phyloP scores from a whole-genome alignment of 2,888 invertebrate genomes.

The Lacanobia wlatinum region DNA sequence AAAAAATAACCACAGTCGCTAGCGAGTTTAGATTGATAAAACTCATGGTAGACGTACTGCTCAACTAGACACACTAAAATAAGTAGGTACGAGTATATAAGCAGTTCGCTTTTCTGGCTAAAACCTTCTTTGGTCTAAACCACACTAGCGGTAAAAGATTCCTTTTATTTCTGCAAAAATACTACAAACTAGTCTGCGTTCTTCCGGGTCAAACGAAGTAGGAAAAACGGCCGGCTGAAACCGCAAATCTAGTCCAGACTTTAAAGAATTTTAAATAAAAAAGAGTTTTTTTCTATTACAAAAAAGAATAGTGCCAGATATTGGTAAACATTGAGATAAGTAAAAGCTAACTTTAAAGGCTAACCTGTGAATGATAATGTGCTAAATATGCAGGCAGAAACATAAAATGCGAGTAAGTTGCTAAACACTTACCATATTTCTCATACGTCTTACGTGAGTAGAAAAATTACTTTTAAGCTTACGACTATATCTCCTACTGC shows the following conservation, averaged over 20 bases:
- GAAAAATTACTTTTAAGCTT: too few species aligned
- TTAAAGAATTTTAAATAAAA: constrained; percentile 18
- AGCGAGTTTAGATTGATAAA: too few species aligned
- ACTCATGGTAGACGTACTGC: too few species aligned
- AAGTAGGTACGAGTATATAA: background rate
- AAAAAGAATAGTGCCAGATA: background rate
- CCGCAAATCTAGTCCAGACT: constrained; percentile 38
- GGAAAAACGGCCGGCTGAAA: constrained; percentile 20
- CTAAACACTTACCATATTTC: too few species aligned
- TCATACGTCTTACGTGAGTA: too few species aligned
- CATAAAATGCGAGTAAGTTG: too few species aligned
- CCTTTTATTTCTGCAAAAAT: constrained; percentile 25
- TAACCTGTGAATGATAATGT: too few species aligned
- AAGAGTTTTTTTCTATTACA: background rate
- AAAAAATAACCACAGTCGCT: too few species aligned
- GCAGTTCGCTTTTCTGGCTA: background rate
- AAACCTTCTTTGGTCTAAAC: constrained; percentile 3
- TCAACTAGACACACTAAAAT: background rate
- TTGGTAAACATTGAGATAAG: background rate
- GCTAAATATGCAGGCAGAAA: too few species aligned
- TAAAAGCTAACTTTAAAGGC: background rate
- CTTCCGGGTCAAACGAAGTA: constrained; percentile 14
- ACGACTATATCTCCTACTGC: too few species aligned
- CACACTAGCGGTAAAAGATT: constrained; percentile 5
- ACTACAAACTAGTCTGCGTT: background rate